Evolutionary conservation across 2,888 invertebrate genomes (phyloP).

Genomic region (Germaria angustata): DNA sequence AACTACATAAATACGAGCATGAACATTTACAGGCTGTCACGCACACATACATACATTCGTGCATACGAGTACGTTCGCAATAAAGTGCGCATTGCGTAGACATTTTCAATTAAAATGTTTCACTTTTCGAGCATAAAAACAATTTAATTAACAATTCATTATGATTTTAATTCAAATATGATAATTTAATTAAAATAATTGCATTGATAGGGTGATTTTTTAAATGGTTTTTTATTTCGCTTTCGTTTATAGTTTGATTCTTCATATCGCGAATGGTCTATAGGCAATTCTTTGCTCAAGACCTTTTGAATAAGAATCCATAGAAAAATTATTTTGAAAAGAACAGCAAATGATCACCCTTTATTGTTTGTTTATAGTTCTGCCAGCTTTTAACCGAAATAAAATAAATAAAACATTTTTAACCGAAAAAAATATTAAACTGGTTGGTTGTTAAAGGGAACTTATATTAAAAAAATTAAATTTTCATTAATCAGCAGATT

Average conservation of each 20-base stretch:
- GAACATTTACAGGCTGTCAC: not conserved
- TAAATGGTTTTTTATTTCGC: no score
- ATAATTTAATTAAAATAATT: constrained; percentile 66
- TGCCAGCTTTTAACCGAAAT: not conserved
- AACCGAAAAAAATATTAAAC: not conserved
- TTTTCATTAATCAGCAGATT: constrained; percentile 53
- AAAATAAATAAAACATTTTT: constrained; percentile 25
- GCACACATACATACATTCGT: not conserved
- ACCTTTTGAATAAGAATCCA: no score
- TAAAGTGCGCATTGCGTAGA: constrained; percentile 32
- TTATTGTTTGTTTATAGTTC: not conserved
- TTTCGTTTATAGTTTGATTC: no score
- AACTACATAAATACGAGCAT: not conserved
- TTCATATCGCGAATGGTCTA: no score
- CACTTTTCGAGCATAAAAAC: constrained; percentile 55
- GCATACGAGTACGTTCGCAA: not conserved
- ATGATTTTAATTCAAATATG: constrained; percentile 55
- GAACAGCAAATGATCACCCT: not conserved
- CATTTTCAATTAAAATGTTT: constrained; percentile 64
- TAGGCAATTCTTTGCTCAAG: no score
- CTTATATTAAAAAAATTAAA: constrained; percentile 3
- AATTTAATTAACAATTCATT: constrained; percentile 65
- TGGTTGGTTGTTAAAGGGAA: constrained; percentile 32
- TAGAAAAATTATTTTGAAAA: no score
- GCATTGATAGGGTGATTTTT: constrained; percentile 8